A percentile compares a stretch with the other conserved stretches of the same genome.
Evolutionary conservation across 1,140 invertebrate genomes (phyloP).

Genomic region (Brachionus asplanchnoidis): DNA sequence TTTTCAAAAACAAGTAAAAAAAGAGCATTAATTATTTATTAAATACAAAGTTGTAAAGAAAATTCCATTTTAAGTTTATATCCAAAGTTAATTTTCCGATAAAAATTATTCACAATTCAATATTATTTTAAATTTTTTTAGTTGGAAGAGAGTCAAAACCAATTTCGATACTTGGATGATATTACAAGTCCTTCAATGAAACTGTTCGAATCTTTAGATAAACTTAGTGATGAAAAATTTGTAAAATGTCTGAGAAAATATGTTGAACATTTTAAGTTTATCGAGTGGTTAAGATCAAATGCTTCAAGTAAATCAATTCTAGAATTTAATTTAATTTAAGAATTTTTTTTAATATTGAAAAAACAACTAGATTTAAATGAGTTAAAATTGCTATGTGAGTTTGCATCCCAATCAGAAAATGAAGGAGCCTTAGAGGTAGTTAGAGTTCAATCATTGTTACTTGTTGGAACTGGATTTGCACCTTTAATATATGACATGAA

Average conservation of each 20-base stretch:
- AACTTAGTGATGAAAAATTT: neutral
- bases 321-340: neutral
- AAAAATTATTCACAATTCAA: neutral
- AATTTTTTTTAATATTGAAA: neutral
- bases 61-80: too few species aligned
- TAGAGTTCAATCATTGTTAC: neutral
- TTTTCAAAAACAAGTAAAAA: too few species aligned
- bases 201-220: neutral
- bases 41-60: too few species aligned
- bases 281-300: neutral
- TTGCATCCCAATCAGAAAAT: conserved; percentile 17
- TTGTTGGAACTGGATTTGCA: neutral
- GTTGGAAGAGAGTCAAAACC: neutral
- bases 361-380: neutral
- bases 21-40: too few species aligned
- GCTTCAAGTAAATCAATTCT: neutral
- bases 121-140: neutral
- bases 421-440: conserved; percentile 6
- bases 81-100: too few species aligned
- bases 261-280: conserved; percentile 3
- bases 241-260: neutral
- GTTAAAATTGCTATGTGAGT: neutral
- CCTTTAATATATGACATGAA: neutral
- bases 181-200: neutral
- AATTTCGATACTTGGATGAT: neutral